Percentiles rank a stretch among this genome's conserved stretches.
phyloP scores from a whole-genome alignment of 2,113 vertebrate species.

The Australoheros scitulus region DNA sequence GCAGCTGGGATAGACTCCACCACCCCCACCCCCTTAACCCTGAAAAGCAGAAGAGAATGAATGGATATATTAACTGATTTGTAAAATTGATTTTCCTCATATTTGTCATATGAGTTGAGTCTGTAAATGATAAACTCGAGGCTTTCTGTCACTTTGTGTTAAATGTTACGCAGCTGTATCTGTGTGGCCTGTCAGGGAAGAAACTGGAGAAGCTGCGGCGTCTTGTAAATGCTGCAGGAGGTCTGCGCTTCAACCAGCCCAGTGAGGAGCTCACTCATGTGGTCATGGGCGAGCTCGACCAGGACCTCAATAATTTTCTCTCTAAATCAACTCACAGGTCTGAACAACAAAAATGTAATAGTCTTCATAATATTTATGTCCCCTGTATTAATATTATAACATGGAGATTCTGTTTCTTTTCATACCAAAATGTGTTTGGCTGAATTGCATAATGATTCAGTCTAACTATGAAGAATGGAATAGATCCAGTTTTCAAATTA shows the following conservation, averaged over 20 bases:
- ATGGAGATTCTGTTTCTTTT: not conserved
- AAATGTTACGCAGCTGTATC: conserved; percentile 83
- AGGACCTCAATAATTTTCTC: conserved; percentile 87
- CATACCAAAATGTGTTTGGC: not conserved
- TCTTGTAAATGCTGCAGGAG: conserved; percentile 90
- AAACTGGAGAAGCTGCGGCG: conserved; percentile 91
- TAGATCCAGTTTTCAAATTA: too few relatives aligned
- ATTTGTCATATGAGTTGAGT: not conserved
- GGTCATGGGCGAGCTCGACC: conserved; percentile 87
- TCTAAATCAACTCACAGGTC: conserved; percentile 88
- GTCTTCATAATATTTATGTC: not conserved
- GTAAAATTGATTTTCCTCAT: not conserved
- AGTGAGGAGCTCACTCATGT: conserved; percentile 95
- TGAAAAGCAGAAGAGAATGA: too few relatives aligned
- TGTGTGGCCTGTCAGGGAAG: conserved; percentile 89
- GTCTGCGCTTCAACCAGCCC: conserved; percentile 92
- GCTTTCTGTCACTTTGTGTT: not conserved
- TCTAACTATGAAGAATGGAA: too few relatives aligned
- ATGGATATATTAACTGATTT: not conserved
- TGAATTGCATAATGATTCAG: not conserved
- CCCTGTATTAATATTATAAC: not conserved
- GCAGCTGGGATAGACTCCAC: too few relatives aligned
- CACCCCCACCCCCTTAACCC: too few relatives aligned
- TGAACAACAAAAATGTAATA: not conserved
- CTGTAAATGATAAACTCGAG: accelerated